Base-by-base conservation (phyloP, 2,888 invertebrate species). In the Hartigia nigra region DNA sequence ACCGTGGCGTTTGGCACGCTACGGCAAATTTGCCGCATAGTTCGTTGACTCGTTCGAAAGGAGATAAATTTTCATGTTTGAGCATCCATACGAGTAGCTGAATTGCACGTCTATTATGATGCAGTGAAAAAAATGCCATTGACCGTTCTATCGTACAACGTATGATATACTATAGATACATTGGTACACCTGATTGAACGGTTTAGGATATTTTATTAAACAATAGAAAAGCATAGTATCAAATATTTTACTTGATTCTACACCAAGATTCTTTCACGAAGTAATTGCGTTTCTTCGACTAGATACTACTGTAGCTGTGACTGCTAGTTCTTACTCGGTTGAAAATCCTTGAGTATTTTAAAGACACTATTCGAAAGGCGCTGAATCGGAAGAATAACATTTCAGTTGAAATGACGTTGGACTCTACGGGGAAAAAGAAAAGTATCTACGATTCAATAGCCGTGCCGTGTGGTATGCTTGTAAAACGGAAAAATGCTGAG, bases 21-120 rank as follows among this genome's bases (percentile, higher is more conserved):
- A 82, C 86, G 88, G 87, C 88, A 88, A 88, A 87, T 88, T 87
- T 86, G 86, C 84, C 82, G 12, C 84, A 82, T 81, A 84, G 85
- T 87, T 86, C 87, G 87, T 88, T 85, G 87, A 85, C 86, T 87
- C 81, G 74, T 78, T 77, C 80, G 80, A 80, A 80, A 81, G 76
- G 74, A 31, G 76, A 14, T 34, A 75, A 76, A 78, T 55, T 55
- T 55, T 55, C 39, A 55, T 23, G 23, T 55, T 55, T 55, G 5
- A 55, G 9, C 39, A 2, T 55, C 39, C 39, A 55, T 55, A 55
- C 39, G 23, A 23, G 39, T 23, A 55, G 39, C 23, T 5, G 9
- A 4, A 23, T 55, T 55, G 23, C 39, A 39, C 39, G 1, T 39
- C 39, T 39, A 5, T 2, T 23, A 9, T 23, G 39, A 1, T 55